Evolutionary conservation across 2,113 vertebrate species (phyloP), one percentile per base, ranked within the genome.

Genomic region (Rhinichthys klamathensis): DNA sequence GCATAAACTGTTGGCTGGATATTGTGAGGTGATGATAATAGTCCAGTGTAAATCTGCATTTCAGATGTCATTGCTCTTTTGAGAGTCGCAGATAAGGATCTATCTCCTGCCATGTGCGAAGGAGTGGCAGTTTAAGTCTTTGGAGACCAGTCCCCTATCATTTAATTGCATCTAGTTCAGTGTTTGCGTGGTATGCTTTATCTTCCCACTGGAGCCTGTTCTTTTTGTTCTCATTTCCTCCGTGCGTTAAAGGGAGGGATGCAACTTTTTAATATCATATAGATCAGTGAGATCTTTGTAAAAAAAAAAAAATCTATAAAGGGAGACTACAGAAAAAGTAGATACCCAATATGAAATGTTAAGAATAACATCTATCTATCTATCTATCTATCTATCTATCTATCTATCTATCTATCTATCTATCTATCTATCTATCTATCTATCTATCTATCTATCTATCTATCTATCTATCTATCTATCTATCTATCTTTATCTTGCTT

Each of bases 121-220:
- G 67, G 69, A 84, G 82, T 67, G 79, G 72, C 83, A 91, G 83
- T 88, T 86, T 89, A 83, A 88, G 80, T 69, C 83, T 80, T 86
- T 51, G 75, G 87, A 82, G 85, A 72, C 76, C 30, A 73, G 51
- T 72, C 30, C 10, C 18, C 73, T 90, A 91, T 91, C 90, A 88
- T 88, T 91, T 91, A 91, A 91, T 91, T 91, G 89, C 89, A 90
- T 90, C 89, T 85, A 49, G 63, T 84, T 74, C 83, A 87, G 83
- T 87, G 87, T 91, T 87, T 79, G 76, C 72, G 69, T 89, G 84
- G 65, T 89, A 58, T 82, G 74, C 81, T 83, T 89, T 86, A 90
- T 88, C 89, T 85, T 21, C 41, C 35, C 76, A 75, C 56, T 80
- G 41, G 83, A 87, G 82, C 83, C 76, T 49, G 76, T 73, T 78